Conservation (phyloP, 2,113 vertebrate species). For the Trichechus manatus region DNA sequence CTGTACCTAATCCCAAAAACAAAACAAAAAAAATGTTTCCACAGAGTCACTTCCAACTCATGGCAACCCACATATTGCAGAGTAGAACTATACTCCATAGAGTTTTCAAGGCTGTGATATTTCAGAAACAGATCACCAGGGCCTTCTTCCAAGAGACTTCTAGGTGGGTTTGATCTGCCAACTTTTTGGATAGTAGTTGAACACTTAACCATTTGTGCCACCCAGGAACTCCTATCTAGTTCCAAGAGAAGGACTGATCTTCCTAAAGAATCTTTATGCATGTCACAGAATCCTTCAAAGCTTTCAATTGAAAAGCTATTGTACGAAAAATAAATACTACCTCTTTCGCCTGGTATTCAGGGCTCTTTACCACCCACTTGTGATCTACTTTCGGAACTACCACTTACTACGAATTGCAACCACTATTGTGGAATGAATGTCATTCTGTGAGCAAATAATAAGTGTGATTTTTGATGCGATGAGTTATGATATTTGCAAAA, state of each 20-base stretch:
- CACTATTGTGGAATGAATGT: neutral
- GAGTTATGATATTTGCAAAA: conserved; percentile 3
- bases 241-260: neutral
- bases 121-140: neutral
- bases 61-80: neutral
- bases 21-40: neutral
- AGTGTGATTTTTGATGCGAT: neutral
- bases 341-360: neutral
- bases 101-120: neutral
- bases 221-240: neutral
- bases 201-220: neutral
- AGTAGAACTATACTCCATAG: neutral
- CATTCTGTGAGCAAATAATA: conserved; percentile 38
- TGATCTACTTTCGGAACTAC: neutral
- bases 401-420: neutral
- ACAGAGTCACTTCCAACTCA: neutral
- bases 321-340: neutral
- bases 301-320: neutral
- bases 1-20: neutral
- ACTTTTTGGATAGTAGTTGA: neutral
- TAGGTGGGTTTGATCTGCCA: neutral
- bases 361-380: neutral
- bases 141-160: neutral
- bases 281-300: neutral
- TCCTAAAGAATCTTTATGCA: neutral